Conservation (phyloP, 2,888 invertebrate species). For the Nysson spinosus region DNA sequence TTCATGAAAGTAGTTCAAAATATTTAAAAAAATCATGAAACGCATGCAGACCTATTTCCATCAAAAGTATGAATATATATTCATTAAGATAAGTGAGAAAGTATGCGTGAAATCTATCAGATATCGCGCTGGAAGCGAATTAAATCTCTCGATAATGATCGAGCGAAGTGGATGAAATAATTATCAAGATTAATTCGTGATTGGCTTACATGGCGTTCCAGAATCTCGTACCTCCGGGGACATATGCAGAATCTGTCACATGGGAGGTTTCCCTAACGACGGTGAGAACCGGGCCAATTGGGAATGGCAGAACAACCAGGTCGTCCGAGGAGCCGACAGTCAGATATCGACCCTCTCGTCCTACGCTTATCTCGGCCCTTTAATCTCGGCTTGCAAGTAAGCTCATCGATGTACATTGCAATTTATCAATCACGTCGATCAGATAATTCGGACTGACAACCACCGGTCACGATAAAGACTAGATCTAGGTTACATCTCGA, state of each 20-base stretch:
- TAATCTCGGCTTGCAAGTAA: constrained; percentile 75
- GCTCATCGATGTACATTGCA: constrained; percentile 28
- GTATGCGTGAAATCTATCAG: no score
- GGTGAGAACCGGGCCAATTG: constrained; percentile 36
- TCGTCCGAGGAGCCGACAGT: constrained; percentile 49
- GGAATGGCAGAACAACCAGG: constrained; percentile 52
- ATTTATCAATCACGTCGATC: constrained; percentile 20
- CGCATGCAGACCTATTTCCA: no score
- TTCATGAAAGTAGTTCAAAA: no score
- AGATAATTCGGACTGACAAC: background rate
- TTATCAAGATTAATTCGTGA: background rate
- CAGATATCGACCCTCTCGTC: constrained; percentile 61
- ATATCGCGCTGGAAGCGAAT: no score
- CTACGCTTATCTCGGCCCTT: constrained; percentile 66
- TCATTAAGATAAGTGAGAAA: no score
- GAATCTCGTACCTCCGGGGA: constrained; percentile 53
- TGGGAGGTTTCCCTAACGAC: constrained; percentile 67
- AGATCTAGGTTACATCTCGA: constrained; percentile 22
- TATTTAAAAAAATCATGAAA: no score
- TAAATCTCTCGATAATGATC: no score
- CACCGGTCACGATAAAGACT: background rate
- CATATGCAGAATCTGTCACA: constrained; percentile 75
- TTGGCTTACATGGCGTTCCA: no score
- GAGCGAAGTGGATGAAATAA: background rate
- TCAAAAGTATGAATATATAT: no score